phyloP scores from a whole-genome alignment of 2,113 vertebrate genomes.

The Macrotis lagotis region DNA sequence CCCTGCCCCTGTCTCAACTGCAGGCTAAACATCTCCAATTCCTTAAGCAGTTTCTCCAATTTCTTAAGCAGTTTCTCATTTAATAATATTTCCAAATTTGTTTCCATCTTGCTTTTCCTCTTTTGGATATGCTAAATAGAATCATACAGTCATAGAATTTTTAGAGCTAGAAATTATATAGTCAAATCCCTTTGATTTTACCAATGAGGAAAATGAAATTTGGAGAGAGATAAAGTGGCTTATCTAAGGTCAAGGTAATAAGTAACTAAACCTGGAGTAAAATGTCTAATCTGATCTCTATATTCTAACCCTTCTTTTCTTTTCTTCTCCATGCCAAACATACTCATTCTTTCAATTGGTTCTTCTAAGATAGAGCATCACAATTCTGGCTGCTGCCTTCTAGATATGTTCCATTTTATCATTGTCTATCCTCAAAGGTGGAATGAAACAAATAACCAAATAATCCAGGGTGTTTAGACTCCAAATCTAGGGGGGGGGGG shows the following conservation, averaged over 20 bases:
- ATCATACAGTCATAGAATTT: not conserved
- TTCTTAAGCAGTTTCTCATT: not conserved
- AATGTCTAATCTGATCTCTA: not conserved
- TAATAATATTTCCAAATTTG: not conserved
- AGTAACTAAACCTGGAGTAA: not conserved
- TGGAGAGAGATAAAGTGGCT: not conserved
- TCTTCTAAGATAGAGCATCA: not conserved
- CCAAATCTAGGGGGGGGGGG: too few relatives aligned
- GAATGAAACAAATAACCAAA: not conserved
- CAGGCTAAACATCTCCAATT: not conserved
- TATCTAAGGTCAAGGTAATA: too few relatives aligned
- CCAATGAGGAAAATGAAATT: not conserved
- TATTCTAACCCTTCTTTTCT: not conserved
- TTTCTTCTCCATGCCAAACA: not conserved
- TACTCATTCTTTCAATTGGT: not conserved
- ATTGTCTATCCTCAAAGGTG: not conserved
- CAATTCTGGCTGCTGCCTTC: not conserved
- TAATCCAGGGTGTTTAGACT: not conserved
- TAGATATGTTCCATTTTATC: not conserved
- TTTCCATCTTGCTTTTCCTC: not conserved
- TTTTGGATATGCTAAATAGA: not conserved
- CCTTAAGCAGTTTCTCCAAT: not conserved
- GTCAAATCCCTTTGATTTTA: not conserved
- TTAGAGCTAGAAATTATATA: not conserved
- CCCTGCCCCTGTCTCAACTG: too few relatives aligned